Base-by-base conservation (phyloP, 2,888 invertebrate genomes). In the Amorpha juglandis region DNA sequence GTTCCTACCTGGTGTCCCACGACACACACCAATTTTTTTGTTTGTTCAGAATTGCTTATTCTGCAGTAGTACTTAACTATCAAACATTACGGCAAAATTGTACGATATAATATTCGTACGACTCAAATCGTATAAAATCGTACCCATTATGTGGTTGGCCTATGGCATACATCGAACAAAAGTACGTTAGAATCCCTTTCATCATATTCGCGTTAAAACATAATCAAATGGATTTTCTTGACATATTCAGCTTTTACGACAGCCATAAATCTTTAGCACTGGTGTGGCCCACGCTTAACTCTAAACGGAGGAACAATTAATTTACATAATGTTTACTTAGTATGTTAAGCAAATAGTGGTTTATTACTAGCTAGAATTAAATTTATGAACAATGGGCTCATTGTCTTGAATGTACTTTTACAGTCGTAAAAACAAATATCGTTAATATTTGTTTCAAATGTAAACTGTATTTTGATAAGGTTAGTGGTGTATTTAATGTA, bases 251-350 rank as follows among this genome's bases (percentile, higher is more conserved):
- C 50, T 33, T 65, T 65, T 62, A 65, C 51, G 65, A 62, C 42
- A 52, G 42, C 45, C 48, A 27, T 62, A 50, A 52, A 65, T 51
- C 27, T 12, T 35, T 47, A 14, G 38, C 21, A 52, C 27, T 50
- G 35, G 62, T 65, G 52, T 52, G 42, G 50, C 62, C 62, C 38
- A 21, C 35, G 47, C 65, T 52, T 62, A 65, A 62, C 62, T 62
- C 62, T 62, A 58, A 65, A 52, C 65, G 48, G 42, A 51, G 65
- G 50, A 65, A 51, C 62, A 65, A 65, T 65, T 65, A 62, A 62
- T 65, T 65, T 65, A 62, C 65, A 65, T 67, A 67, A 67, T 67
- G 66, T 64, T 67, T 64, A 62, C 55, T 55, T 64, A 68, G 67
- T 66, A 64, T 64, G 65, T 62, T 63, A 52, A 27, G 62, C 67